Conservation (phyloP, 2,113 vertebrate species). For the Thinocorus orbignyianus region DNA sequence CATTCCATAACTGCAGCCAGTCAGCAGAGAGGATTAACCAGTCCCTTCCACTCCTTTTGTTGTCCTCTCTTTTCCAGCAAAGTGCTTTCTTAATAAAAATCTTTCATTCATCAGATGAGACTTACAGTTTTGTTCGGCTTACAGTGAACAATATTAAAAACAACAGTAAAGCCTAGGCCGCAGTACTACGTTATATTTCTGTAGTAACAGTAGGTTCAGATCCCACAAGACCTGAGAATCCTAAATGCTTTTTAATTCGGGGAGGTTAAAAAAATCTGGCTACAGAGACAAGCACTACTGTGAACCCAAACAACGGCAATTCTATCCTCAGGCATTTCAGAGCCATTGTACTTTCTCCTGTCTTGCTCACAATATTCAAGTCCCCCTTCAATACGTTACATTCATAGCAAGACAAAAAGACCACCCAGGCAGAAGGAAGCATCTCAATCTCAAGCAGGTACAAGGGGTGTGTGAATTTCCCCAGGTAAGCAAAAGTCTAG, state of each 20-base stretch:
- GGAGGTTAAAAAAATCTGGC: neutral
- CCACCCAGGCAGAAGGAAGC: neutral
- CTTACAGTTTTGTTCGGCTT: neutral
- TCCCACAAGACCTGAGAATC: neutral
- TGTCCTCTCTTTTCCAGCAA: neutral
- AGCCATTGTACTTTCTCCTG: neutral
- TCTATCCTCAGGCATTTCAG: neutral
- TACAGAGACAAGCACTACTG: neutral
- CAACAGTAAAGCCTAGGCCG: neutral
- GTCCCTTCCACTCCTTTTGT: neutral
- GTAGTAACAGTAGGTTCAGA: neutral
- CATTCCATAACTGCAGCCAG: neutral
- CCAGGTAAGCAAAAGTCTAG: neutral
- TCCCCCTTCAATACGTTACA: rapidly evolving
- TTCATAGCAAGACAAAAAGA: neutral
- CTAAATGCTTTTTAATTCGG: neutral
- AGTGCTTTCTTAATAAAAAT: neutral
- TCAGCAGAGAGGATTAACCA: neutral
- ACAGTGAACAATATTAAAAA: neutral
- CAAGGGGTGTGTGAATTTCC: neutral
- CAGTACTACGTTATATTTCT: too few species aligned
- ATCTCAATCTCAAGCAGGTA: neutral
- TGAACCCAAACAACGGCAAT: neutral
- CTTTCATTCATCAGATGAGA: neutral
- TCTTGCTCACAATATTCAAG: neutral